Conservation (phyloP, 2,888 invertebrate species). For the Plusia festucae region DNA sequence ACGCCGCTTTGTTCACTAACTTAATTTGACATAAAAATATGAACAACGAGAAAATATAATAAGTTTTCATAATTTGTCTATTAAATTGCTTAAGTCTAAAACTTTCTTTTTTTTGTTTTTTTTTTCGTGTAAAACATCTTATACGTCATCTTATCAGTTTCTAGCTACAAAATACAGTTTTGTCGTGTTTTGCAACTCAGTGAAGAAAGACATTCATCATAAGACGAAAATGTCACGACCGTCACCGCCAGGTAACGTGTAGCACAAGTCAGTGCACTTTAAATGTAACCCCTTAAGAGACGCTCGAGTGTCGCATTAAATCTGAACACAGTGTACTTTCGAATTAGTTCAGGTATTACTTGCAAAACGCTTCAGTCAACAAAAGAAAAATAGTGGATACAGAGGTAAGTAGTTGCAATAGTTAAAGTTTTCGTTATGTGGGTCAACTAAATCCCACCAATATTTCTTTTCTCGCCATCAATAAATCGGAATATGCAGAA, state of each 20-base stretch:
- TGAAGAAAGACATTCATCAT: conserved; percentile 28
- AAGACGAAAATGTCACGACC: conserved; percentile 34
- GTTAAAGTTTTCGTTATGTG: background rate
- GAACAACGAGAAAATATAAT: no score
- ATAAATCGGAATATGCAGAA: conserved; percentile 20
- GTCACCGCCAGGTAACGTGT: conserved; percentile 31
- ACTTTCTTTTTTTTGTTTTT: no score
- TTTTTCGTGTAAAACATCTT: no score
- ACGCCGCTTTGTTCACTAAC: no score
- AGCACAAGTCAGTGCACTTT: conserved; percentile 35
- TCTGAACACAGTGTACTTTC: background rate
- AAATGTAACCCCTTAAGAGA: conserved; percentile 27
- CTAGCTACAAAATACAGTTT: background rate
- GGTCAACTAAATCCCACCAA: conserved; percentile 8
- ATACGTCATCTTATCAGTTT: background rate
- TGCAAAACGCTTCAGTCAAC: conserved; percentile 4
- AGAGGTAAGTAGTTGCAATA: no score
- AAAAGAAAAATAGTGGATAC: background rate
- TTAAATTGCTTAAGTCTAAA: no score
- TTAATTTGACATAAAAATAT: no score
- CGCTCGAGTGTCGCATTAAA: conserved; percentile 12
- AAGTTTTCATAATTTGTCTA: no score
- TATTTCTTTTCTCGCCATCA: conserved; percentile 9
- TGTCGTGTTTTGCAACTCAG: background rate
- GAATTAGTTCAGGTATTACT: conserved; percentile 1